A percentile compares a stretch with the other conserved stretches of the same genome.
Evolutionary conservation across 2,113 vertebrate genomes (phyloP).

Genomic region (Corythaixoides concolor): DNA sequence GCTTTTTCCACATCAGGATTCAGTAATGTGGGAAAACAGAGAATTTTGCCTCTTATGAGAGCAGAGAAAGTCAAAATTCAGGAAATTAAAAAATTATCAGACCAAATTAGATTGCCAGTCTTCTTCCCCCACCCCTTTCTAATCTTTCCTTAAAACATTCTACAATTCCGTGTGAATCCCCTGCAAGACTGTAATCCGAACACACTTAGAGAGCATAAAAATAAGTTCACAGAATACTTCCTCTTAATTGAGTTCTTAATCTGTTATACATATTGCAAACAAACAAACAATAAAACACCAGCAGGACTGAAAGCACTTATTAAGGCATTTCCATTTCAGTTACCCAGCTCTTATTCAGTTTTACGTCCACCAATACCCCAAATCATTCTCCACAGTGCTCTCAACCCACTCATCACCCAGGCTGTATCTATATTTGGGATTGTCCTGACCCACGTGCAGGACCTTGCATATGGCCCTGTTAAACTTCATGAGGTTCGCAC

Average conservation of each 20-base stretch:
- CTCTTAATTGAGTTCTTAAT: background rate
- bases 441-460: accelerated
- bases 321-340: background rate
- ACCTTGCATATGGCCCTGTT: background rate
- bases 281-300: background rate
- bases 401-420: background rate
- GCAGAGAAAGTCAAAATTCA: background rate
- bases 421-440: background rate
- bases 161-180: background rate
- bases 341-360: background rate
- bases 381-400: background rate
- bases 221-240: background rate
- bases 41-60: background rate
- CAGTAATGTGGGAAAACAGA: background rate
- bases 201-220: background rate
- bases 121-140: background rate
- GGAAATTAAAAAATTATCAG: background rate
- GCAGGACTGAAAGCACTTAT: background rate
- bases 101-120: background rate
- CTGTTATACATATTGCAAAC: background rate
- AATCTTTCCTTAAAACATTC: background rate
- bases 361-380: background rate
- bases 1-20: background rate
- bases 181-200: background rate
- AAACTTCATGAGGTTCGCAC: background rate